Base-by-base conservation (phyloP, 2,888 invertebrate genomes). In the Erannis defoliaria region DNA sequence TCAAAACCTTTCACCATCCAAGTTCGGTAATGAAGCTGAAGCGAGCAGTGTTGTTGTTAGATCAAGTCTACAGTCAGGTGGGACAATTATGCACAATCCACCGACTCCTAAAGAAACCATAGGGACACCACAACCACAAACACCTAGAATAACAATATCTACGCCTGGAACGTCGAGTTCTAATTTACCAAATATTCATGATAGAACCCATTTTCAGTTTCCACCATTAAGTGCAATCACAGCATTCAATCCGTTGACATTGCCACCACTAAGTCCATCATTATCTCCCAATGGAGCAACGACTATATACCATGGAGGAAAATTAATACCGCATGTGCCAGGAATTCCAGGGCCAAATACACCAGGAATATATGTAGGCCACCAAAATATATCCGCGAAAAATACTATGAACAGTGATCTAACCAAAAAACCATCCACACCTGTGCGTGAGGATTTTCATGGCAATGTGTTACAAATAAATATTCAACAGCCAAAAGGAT, bases 341-440 rank as follows among this genome's bases (percentile, higher is more conserved):
- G 97, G 97, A 12, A 97, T 97, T 86, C 97, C 97, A 0, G 97
- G 97, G 9, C 97, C 97, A 2, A 95, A 95, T 71, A 94, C 95
- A 31, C 83, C 96, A 23, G 86, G 90, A 21, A 79, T 93, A 42
- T 93, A 80, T 69, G 75, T 84, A 49, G 84, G 80, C 56, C 87
- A 78, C 72, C 37, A 77, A 46, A 81, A 73, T 68, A 19, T 73
- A 40, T 73, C 79, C 53, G 42, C 81, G 31, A 89, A 87, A 69
- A 78, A 71, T 62, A 62, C 73, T 53, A 57, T 67, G 8, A 80
- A 67, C 50, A 84, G 63, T 62, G 87, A 88, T 59, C 71, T 63
- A 31, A 78, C 70, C 48, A 85, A 80, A 73, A 70, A 66, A 57
- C 62, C 71, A 48, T 53, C 56, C 5, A 57, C 62, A n/a, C 67